Evolutionary conservation across 2,888 invertebrate species (phyloP), one percentile per base, ranked within the genome.

Genomic region (Phanerotoma sp.): DNA sequence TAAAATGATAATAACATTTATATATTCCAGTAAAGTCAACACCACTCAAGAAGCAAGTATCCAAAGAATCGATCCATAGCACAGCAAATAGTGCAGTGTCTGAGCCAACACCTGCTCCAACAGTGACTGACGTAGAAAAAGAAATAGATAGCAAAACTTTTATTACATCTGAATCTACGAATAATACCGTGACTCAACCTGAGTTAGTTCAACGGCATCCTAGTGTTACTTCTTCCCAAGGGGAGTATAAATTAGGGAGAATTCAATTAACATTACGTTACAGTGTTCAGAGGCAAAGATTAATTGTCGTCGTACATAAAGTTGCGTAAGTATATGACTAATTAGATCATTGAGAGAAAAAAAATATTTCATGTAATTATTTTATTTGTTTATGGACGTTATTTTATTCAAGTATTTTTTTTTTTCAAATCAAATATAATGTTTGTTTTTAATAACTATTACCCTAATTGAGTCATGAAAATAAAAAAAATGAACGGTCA

Each of bases 191-290:
- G n/a, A 58, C 56, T 47, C 68, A 66, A 48, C 66, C 68, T 10
- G 80, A 81, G 64, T 73, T 87, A 30, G 75, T 84, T 21, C 86
- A 85, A 64, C 83, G 87, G 64, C 81, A 81, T 35, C 82, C 83
- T 9, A 85, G 84, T 21, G 68, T 82, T 30, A 83, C 82, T 5
- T 82, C 83, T 71, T 84, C 86, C 1, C 81, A 85, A n/a, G 90
- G 91, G 1, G 88, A 87, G 61, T 82, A 85, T 35, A 88, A 87
- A 10, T 78, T 91, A 51, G 92, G 93, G 0, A 84, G 91, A 58
- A 88, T 96, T 60, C 87, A 94, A 72, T 73, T 96, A 44, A 91
- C 94, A 0, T 79, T 96, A 37, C 85, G 91, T 50, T 96, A 94
- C 79, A 92, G 91, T 69, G 83, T 86, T 49, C 89, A 87, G 67